These are phyloP conservation scores for Elaphurus davidianus DNA, from an alignment of 2,113 vertebrate genomes.

Conservation along the genomic window DNA sequence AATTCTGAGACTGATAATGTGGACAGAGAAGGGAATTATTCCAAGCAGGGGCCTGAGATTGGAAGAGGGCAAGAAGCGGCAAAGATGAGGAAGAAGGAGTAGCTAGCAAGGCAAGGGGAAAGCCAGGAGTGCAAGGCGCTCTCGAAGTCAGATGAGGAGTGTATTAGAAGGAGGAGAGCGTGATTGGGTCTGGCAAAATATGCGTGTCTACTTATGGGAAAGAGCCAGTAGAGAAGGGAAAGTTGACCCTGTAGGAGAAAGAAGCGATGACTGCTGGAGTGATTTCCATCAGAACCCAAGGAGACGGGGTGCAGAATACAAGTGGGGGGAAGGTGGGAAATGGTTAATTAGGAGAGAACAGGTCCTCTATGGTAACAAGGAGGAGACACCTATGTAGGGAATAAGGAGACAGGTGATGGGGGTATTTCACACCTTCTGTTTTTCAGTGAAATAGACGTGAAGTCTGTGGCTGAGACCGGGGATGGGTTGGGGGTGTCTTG, in stretches of 20 bases:
- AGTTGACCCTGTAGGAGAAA: not conserved
- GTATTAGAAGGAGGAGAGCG: not conserved
- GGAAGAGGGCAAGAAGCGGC: not conserved
- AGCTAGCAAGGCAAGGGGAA: not conserved
- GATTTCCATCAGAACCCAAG: not conserved
- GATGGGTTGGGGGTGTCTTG: not conserved
- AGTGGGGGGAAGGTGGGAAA: not conserved
- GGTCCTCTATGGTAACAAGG: not conserved
- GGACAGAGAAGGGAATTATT: not conserved
- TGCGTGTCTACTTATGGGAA: not conserved
- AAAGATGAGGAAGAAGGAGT: not conserved
- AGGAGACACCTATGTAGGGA: not conserved
- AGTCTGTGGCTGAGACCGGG: not conserved
- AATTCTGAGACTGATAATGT: not conserved
- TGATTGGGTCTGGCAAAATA: not conserved
- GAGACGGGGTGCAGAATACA: rapidly evolving
- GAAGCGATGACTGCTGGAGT: not conserved
- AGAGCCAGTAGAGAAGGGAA: not conserved
- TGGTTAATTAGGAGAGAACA: not conserved
- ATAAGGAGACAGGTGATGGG: not conserved
- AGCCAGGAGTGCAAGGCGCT: not conserved
- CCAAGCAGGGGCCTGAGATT: not conserved
- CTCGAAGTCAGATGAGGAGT: not conserved
- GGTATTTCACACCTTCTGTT: not conserved
- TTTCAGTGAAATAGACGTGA: not conserved